Evolutionary conservation across 2,888 invertebrate genomes (phyloP), one percentile per base, ranked within the genome.

Genomic region (Dolichomitus sp.): DNA sequence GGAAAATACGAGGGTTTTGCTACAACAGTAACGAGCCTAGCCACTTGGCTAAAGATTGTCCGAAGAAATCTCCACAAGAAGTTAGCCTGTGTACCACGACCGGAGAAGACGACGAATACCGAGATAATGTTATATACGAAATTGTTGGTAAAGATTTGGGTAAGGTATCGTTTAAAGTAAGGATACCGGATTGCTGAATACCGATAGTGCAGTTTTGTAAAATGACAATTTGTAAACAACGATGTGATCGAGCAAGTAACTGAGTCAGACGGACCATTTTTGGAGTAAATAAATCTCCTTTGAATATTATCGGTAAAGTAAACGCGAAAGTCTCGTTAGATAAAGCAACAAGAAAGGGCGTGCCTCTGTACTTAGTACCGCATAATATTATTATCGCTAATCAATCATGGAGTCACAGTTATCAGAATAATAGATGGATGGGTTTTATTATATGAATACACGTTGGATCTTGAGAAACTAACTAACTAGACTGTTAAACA

Each of bases 151-250:
- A 72, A n/a, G 66, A 79, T n/a, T 54, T 7, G 33, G 37, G 68
- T 74, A 63, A 69, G 33, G 23, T 80, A 68, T 80, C 5, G 2
- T 42, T 70, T 83, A 48, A 72, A 78, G 45, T n/a, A n/a, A 45
- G 4, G 23, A 73, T 80, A n/a, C n/a, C n/a, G n/a, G n/a, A 30
- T 40, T 81, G 23, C 50, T 84, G 12, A 81, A 84, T 27, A 81
- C 81, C 2, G 79, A 79, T 1, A 79, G 78, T n/a, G 80, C 76
- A 4, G 83, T 70, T 80, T 82, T 17, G 50, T 82, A 23, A 84
- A 85, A 66, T 54, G 63, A 17, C 74, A 75, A 11, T 81, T 79
- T 27, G 54, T 84, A 27, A n/a, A 1, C n/a, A n/a, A n/a, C 14
- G 2, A 45, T 45, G 1, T 45, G 14, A 45, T 45, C 0, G 45